Conservation (phyloP, 2,888 invertebrate species). For the Hydriomena furcata region DNA sequence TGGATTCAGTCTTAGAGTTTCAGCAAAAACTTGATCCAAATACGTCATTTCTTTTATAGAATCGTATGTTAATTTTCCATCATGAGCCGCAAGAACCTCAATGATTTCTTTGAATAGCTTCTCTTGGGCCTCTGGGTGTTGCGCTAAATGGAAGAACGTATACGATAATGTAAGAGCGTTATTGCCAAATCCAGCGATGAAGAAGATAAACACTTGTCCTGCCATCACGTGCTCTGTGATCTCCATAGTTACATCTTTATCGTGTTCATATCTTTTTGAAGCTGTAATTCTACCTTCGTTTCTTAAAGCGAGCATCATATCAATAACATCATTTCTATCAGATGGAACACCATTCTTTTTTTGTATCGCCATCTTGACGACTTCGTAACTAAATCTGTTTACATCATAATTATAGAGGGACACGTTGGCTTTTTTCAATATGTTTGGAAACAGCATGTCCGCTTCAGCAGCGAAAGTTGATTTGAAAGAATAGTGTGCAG, state of each 20-base stretch:
- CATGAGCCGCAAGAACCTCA: conserved; percentile 46
- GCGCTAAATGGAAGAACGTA: conserved; percentile 60
- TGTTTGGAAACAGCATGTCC: conserved; percentile 45
- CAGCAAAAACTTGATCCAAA: conserved; percentile 60
- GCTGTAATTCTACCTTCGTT: conserved; percentile 25
- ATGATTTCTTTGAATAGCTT: conserved; percentile 55
- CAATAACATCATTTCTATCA: conserved; percentile 37
- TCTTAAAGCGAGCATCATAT: conserved; percentile 38
- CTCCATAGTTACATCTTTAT: conserved; percentile 34
- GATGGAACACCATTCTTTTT: conserved; percentile 21
- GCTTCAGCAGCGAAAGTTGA: conserved; percentile 39
- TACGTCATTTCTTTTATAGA: conserved; percentile 63
- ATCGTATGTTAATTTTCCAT: conserved; percentile 61
- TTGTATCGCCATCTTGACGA: conserved; percentile 35
- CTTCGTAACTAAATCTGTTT: conserved; percentile 38
- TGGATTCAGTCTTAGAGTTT: conserved; percentile 60
- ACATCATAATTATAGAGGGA: conserved; percentile 39
- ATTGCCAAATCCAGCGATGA: conserved; percentile 70
- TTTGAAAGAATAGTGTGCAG: conserved; percentile 37
- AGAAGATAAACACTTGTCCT: conserved; percentile 67
- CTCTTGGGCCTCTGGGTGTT: conserved; percentile 58
- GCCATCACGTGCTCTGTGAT: conserved; percentile 53
- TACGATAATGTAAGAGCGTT: conserved; percentile 60
- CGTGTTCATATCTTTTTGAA: conserved; percentile 14
- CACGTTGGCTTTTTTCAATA: conserved; percentile 35